Evolutionary conservation across 2,113 vertebrate genomes (phyloP).

Genomic region (Oryzias woworae): DNA sequence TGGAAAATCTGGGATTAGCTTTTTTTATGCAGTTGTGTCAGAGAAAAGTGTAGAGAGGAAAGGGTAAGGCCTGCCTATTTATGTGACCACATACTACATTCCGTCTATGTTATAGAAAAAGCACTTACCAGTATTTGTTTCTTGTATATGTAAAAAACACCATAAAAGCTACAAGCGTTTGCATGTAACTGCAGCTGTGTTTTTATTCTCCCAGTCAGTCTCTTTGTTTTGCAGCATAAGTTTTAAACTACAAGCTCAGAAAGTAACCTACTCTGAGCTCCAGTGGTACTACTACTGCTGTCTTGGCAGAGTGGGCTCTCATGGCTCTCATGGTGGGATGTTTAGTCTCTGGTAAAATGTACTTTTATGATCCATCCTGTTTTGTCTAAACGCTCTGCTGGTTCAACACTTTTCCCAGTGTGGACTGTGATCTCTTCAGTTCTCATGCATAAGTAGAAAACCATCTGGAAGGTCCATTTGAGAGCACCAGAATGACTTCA

Average conservation of each 20-base stretch:
- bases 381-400: slow-evolving; percentile 20
- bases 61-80: not conserved
- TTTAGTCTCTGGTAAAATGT: slow-evolving; percentile 43
- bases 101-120: not conserved
- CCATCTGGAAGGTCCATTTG: slow-evolving; percentile 48
- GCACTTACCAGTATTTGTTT: slow-evolving; percentile 5
- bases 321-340: slow-evolving; percentile 44
- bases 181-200: not conserved
- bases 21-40: too few species aligned
- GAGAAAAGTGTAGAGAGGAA: too few species aligned
- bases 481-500: slow-evolving; percentile 44
- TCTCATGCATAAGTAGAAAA: slow-evolving; percentile 46
- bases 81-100: not conserved
- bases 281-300: not conserved
- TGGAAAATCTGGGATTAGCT: too few species aligned
- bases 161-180: not conserved
- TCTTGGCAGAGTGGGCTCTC: slow-evolving; percentile 26
- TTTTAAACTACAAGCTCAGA: not conserved
- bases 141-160: not conserved
- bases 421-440: too few species aligned
- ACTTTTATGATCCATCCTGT: slow-evolving; percentile 44
- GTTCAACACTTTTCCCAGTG: slow-evolving; percentile 22
- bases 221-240: slow-evolving; percentile 12
- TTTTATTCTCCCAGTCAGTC: slow-evolving; percentile 15
- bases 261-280: not conserved